Percentiles rank a stretch among this genome's conserved stretches.
Evolutionary conservation across 2,888 invertebrate species (phyloP).

Genomic region (Aradus depressus): DNA sequence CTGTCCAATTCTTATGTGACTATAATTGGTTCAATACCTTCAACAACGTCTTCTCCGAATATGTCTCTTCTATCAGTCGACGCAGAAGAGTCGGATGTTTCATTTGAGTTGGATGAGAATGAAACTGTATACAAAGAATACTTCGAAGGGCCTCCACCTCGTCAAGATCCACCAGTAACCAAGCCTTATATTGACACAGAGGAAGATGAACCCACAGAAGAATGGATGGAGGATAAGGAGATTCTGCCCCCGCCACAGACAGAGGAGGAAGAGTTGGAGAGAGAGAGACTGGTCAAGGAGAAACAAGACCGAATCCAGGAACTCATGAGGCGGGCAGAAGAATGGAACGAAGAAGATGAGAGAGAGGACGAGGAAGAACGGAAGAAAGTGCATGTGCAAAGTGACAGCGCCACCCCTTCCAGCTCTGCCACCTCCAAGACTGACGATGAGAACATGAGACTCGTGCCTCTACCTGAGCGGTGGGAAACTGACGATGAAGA

Average conservation of each 20-base stretch:
- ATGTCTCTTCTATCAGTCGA: too few relatives aligned
- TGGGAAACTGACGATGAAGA: too few relatives aligned
- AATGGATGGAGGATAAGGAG: not conserved
- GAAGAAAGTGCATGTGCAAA: not conserved
- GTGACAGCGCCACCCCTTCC: too few relatives aligned
- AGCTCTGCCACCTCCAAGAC: too few relatives aligned
- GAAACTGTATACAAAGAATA: too few relatives aligned
- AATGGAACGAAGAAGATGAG: not conserved
- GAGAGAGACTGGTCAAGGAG: not conserved
- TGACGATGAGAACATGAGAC: too few relatives aligned
- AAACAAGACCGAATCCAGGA: not conserved
- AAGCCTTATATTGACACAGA: not conserved
- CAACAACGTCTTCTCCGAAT: too few relatives aligned
- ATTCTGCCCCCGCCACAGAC: not conserved
- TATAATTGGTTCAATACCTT: too few relatives aligned
- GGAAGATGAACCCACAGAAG: not conserved
- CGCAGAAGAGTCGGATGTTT: too few relatives aligned
- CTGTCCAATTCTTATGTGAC: too few relatives aligned
- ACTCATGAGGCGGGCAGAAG: not conserved
- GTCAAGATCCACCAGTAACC: not conserved
- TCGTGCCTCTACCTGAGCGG: too few relatives aligned
- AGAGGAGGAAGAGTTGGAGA: not conserved
- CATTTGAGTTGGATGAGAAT: too few relatives aligned
- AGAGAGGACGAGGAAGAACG: not conserved
- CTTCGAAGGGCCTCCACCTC: not conserved